Base-by-base conservation (phyloP, 2,888 invertebrate species). In the Epistrophe grossulariae region DNA sequence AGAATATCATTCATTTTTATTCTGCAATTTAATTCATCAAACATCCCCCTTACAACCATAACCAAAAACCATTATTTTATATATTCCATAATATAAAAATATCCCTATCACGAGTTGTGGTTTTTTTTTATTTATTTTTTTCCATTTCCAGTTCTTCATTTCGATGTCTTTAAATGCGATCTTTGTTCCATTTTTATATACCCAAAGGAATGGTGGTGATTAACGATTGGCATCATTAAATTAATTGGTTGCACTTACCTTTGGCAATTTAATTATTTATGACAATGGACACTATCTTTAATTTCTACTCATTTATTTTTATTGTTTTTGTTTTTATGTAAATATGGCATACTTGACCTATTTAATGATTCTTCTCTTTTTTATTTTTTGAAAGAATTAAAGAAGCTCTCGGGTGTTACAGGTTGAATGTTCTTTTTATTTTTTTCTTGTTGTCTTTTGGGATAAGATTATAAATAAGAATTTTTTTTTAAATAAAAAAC, bases 191-290 rank as follows among this genome's bases (percentile, higher is more conserved):
- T 43, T 35, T 17, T 0, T 35, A 35, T 35, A 35, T 11, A 38
- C 35, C 35, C 17, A 59, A 59, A 35, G 59, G 13, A 59, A 59
- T 35, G 24, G 43, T 35, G 24, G 43, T 62, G 62, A 43, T 62
- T 62, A 62, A 62, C 62, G 62, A 62, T 62, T 62, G 62, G 43
- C 62, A 62, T 62, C 62, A 62, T 62, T 62, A 62, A 43, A 24
- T 43, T 62, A 62, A 62, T 62, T 62, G 62, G 43, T 62, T 62
- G 62, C 24, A 62, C 43, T 62, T 62, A 62, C 62, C 62, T 62
- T 62, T 62, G 62, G 24, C 24, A 62, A 62, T 62, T 62, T 43
- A 62, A 43, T 62, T 62, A 62, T 62, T 62, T 62, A 62, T 62
- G 40, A 43, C 62, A 62, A 62, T 24, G 7, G 10, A 62, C 43